Evolutionary conservation across 1,140 invertebrate species (phyloP), one percentile per base, ranked within the genome.

Genomic region (Eriosoma lanigerum): DNA sequence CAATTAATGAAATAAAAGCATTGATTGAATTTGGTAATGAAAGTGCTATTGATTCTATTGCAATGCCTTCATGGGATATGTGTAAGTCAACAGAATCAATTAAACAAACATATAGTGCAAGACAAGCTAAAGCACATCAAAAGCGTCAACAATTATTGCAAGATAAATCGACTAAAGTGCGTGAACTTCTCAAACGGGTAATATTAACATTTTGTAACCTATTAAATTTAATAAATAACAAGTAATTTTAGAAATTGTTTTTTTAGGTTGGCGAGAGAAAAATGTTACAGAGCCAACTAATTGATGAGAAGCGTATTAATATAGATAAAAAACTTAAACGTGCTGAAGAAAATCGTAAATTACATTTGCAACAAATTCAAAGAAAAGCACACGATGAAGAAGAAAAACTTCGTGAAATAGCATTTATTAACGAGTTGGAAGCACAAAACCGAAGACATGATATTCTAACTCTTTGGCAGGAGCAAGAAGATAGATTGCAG

Each of bases 321-420:
- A 93, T 98, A 89, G 93, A 97, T 84, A 89, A 91, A 83, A 93
- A 94, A 83, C 87, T 98, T 75, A 92, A 94, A 84, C 90, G 93
- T 82, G 97, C 97, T 0, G 95, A 96, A 76, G 95, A 97, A 84
- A 98, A 98, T 84, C 88, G 97, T 26, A 92, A 93, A 75, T 89
- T 93, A 83, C 89, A 92, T 85, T 85, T 94, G 38, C 87, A 92
- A 84, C 92, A 93, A 81, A 95, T 97, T 82, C 92, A 97, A 2
- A 90, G 92, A 80, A 98, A 98, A 86, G 97, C 97, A 3, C 96
- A 98, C 83, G 97, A 98, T 84, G 97, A 99, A 86, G 96, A 98
- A 83, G 95, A 96, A 60, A 98, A 99, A 86, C 88, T 96, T 0
- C 94, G 96, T 83, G 97, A 98, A 88, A 98, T 99, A 81, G 96